Conservation (phyloP, 2,113 vertebrate species). For the Carassius auratus region DNA sequence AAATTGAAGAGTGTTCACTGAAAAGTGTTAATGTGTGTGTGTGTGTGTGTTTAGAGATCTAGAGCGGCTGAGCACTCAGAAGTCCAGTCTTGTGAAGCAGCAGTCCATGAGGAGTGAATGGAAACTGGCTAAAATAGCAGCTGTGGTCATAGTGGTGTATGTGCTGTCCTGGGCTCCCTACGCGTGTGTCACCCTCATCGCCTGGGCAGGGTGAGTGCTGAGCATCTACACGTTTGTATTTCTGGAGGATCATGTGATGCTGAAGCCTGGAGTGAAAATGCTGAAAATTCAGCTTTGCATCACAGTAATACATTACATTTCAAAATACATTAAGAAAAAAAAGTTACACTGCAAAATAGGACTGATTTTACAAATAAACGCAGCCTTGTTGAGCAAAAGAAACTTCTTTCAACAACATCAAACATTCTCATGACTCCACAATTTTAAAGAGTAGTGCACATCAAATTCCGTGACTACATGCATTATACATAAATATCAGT, state of each 20-base stretch:
- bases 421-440: not conserved
- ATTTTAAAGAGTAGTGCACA: not conserved
- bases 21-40: not conserved
- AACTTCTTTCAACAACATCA: not conserved
- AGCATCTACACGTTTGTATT: not conserved
- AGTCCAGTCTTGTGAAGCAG: conserved; percentile 71
- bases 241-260: not conserved
- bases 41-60: conserved; percentile 76
- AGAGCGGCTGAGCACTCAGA: conserved; percentile 76
- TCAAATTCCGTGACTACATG: not conserved
- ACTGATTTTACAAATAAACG: not conserved
- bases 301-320: not conserved
- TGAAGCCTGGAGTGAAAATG: not conserved
- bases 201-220: conserved; percentile 84
- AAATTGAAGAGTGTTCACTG: not conserved
- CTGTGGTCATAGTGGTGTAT: conserved; percentile 87
- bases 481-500: not conserved
- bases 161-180: conserved; percentile 94
- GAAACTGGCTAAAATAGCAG: conserved; percentile 90
- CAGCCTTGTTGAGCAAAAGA: not conserved
- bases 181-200: conserved; percentile 85
- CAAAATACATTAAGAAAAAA: not conserved
- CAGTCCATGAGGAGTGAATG: conserved; percentile 86
- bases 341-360: not conserved
- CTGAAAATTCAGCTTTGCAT: not conserved